Conservation (phyloP, 2,113 vertebrate species). For the Cricetomys ansorgei region DNA sequence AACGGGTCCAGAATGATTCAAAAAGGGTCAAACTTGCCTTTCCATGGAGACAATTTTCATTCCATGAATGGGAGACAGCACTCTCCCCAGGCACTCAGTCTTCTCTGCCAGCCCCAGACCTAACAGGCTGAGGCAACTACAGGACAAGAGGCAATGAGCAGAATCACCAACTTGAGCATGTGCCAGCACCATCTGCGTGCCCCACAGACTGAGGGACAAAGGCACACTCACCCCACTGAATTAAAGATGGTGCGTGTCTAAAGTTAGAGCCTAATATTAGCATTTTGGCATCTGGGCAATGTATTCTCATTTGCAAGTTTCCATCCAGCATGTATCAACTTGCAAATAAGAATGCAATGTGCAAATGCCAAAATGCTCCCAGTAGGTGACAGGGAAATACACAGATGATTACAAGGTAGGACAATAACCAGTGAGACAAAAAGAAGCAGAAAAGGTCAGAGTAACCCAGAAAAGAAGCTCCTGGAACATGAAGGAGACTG, state of each 20-base stretch:
- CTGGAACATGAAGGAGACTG: not conserved
- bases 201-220: not conserved
- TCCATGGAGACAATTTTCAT: not conserved
- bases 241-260: not conserved
- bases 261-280: not conserved
- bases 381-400: not conserved
- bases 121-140: not conserved
- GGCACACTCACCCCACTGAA: not conserved
- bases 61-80: slow-evolving; percentile 33
- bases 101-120: not conserved
- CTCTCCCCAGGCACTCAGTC: not conserved
- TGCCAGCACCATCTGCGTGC: slow-evolving; percentile 60
- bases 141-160: slow-evolving; percentile 27
- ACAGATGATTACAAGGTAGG: not conserved
- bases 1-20: not conserved
- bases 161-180: slow-evolving; percentile 23
- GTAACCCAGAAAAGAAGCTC: not conserved
- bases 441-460: not conserved
- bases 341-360: not conserved
- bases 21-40: not conserved
- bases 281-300: too few species aligned
- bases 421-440: not conserved
- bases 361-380: not conserved
- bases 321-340: too few species aligned
- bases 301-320: too few species aligned